Evolutionary conservation across 2,888 invertebrate genomes (phyloP), one percentile per base, ranked within the genome.

Genomic region (Acleris holmiana): DNA sequence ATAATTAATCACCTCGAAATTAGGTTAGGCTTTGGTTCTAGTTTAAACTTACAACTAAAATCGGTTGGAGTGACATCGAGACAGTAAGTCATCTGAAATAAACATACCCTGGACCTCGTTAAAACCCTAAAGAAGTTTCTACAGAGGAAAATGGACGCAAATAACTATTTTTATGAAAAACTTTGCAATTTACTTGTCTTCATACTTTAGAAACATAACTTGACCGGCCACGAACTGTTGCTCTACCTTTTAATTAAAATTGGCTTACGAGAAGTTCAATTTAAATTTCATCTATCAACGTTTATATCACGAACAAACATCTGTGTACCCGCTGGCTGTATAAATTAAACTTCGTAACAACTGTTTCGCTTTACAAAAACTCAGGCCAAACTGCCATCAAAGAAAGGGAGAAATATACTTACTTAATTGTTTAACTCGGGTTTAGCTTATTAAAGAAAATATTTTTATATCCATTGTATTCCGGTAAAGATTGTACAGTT

Each of bases 341-440:
- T 82, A 82, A 86, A 87, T 87, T 85, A 81, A 87, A 87, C 83
- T 85, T 79, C 73, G 77, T 82, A 80, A 84, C 78, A 80, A 80
- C 78, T 79, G 78, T 86, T 87, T 78, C 77, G 80, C 76, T 78
- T 77, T 79, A 76, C 79, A 83, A 84, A 87, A 88, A 81, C 79
- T 84, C 75, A 75, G 75, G 77, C 76, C 70, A 80, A 80, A 77
- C 77, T 71, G 76, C 76, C 70, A 72, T 73, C 74, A 71, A 75
- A 77, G 66, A 78, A 80, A 76, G 73, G 72, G 75, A 79, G 76
- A 79, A 76, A 73, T 79, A 78, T 76, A 73, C 60, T 76, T 76
- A 73, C 58, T 76, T 72, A 71, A 72, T 73, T 73, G 55, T 67
- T 67, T 72, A 75, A 73, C 71, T 73, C 68, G 66, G 73, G 68